phyloP scores from a whole-genome alignment of 1,140 invertebrate genomes.

The Conus ventricosus region DNA sequence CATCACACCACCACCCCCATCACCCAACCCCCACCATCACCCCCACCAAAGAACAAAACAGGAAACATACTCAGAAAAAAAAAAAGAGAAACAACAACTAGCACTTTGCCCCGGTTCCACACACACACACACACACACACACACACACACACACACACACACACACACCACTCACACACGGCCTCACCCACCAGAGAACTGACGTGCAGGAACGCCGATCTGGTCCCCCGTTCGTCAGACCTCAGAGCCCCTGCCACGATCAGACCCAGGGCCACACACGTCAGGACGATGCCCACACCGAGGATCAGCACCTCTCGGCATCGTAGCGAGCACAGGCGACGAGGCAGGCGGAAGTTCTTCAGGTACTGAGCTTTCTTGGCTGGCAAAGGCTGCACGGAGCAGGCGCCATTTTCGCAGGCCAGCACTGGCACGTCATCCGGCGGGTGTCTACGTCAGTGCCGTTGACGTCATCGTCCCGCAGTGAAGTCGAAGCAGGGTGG shows the following conservation, averaged over 20 bases:
- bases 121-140: too few species aligned
- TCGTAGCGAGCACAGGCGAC: neutral
- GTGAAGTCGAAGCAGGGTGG: neutral
- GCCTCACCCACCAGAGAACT: constrained; percentile 25
- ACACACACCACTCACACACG: too few species aligned
- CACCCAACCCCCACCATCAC: too few species aligned
- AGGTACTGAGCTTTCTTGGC: constrained; percentile 31
- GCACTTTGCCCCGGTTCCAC: too few species aligned
- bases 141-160: too few species aligned
- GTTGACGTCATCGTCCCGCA: neutral
- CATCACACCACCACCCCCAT: too few species aligned
- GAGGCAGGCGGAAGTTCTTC: neutral
- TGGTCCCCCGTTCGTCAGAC: constrained; percentile 15
- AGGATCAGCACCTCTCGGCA: constrained; percentile 27
- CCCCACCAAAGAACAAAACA: too few species aligned
- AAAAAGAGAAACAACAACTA: too few species aligned
- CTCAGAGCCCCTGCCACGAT: constrained; percentile 36
- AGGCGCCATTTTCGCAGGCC: constrained; percentile 33
- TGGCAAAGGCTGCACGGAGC: neutral
- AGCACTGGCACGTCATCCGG: constrained; percentile 36
- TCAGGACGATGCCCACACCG: constrained; percentile 8
- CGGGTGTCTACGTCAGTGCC: neutral
- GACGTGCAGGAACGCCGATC: constrained; percentile 31
- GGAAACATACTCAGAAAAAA: too few species aligned
- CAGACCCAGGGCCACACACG: constrained; percentile 27